A percentile compares a stretch with the other conserved stretches of the same genome.
These are phyloP conservation scores for Murina feae DNA, from an alignment of 2,113 vertebrate genomes.

Conservation along the genomic window DNA sequence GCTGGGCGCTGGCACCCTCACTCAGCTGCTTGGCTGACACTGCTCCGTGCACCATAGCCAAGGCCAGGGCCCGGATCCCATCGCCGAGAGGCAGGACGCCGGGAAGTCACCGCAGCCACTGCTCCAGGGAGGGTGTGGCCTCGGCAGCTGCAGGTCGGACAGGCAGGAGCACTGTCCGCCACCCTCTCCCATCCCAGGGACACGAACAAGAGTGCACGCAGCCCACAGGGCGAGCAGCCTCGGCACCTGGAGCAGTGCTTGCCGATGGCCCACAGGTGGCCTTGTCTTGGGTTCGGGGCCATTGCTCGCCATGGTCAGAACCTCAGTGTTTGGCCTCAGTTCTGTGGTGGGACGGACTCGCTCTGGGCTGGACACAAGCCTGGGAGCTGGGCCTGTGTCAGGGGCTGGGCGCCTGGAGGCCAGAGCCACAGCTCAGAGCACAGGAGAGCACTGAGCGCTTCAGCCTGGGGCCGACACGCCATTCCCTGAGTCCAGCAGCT, in stretches of 20 bases:
- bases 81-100: fast-evolving
- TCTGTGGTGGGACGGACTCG: background rate
- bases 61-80: background rate
- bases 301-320: background rate
- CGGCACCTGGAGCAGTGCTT: background rate
- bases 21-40: fast-evolving
- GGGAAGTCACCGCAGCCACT: background rate
- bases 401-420: background rate
- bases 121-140: background rate
- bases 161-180: background rate
- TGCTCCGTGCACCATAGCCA: fast-evolving
- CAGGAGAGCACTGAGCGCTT: fast-evolving
- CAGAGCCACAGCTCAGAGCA: background rate
- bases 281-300: background rate
- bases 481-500: background rate
- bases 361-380: no score
- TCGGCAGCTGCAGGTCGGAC: background rate
- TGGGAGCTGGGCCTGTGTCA: background rate
- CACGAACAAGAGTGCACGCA: background rate
- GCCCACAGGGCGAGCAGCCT: background rate
- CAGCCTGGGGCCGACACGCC: background rate
- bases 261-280: background rate
- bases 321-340: background rate
- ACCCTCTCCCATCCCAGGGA: background rate
- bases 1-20: background rate